Evolutionary conservation across 2,797 vertebrate genomes (phyloP).

Genomic region (Merluccius polli): DNA sequence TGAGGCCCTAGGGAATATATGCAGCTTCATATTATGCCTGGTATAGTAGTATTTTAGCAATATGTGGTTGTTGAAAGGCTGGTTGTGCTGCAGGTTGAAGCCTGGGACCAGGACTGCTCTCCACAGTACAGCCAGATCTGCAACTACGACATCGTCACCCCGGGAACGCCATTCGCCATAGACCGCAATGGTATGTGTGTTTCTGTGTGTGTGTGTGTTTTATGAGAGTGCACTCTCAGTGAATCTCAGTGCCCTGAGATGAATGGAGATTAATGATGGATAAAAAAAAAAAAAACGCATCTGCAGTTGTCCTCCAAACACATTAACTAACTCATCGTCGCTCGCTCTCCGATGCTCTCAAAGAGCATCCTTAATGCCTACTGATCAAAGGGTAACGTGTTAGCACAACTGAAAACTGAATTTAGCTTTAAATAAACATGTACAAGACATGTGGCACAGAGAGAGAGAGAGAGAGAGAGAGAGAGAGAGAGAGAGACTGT

Average conservation of each 20-base stretch:
- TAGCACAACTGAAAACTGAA: too few relatives aligned
- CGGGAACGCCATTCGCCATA: conserved; percentile 91
- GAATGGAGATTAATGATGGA: not conserved
- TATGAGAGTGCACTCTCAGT: not conserved
- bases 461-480: too few relatives aligned
- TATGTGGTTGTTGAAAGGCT: not conserved
- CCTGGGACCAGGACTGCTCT: conserved; percentile 92
- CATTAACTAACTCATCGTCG: too few relatives aligned
- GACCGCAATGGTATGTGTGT: conserved; percentile 86
- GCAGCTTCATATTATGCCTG: not conserved
- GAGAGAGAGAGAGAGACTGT: too few relatives aligned
- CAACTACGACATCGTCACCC: conserved; percentile 92
- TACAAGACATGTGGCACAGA: too few relatives aligned
- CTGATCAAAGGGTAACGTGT: too few relatives aligned
- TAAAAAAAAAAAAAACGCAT: too few relatives aligned
- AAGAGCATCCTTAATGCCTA: too few relatives aligned
- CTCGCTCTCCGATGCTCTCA: too few relatives aligned
- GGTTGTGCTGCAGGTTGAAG: conserved; percentile 80
- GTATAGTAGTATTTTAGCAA: not conserved
- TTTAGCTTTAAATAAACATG: too few relatives aligned
- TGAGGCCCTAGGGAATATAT: not conserved
- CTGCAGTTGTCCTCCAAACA: too few relatives aligned
- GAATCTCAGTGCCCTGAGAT: too few relatives aligned
- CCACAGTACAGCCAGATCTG: conserved; percentile 98
- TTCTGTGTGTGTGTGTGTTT: not conserved